These are phyloP conservation scores for Nothoprocta pentlandii DNA, from an alignment of 2,113 vertebrate species.

Conservation along the genomic window DNA sequence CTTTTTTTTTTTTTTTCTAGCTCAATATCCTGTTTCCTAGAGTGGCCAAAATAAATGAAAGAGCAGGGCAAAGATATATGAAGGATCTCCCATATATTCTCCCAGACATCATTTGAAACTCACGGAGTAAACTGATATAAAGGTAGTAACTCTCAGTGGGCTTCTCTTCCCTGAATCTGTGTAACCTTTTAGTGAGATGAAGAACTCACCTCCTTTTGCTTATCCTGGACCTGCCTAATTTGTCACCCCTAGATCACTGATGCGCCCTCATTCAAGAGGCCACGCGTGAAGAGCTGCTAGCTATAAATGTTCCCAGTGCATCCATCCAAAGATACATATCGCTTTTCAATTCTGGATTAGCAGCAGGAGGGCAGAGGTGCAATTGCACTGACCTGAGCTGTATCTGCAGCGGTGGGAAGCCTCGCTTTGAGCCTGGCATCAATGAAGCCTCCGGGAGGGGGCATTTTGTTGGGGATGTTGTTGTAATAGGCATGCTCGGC, in stretches of 20 bases:
- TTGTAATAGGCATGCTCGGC: conserved; percentile 94
- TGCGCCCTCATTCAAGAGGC: not conserved
- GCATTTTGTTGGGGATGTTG: conserved; percentile 92
- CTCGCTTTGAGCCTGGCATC: conserved; percentile 86
- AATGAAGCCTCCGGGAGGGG: conserved; percentile 88
- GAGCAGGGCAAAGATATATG: not conserved
- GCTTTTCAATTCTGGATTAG: not conserved
- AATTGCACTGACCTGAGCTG: conserved; percentile 79
- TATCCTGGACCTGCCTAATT: not conserved
- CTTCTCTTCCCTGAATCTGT: not conserved
- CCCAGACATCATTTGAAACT: not conserved
- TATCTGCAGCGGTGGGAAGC: conserved; percentile 71
- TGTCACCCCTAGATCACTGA: not conserved
- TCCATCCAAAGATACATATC: not conserved
- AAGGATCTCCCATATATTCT: not conserved
- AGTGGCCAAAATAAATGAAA: not conserved
- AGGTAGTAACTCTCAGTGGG: not conserved
- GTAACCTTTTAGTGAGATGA: not conserved
- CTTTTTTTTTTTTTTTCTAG: not conserved
- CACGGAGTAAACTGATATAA: not conserved
- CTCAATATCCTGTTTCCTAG: not conserved
- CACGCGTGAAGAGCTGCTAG: not conserved
- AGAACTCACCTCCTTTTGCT: not conserved
- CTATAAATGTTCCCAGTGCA: not conserved
- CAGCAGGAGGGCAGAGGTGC: not conserved